A percentile compares a stretch with the other conserved stretches of the same genome.
phyloP scores from a whole-genome alignment of 2,888 invertebrate genomes.

The Rotaria socialis region DNA sequence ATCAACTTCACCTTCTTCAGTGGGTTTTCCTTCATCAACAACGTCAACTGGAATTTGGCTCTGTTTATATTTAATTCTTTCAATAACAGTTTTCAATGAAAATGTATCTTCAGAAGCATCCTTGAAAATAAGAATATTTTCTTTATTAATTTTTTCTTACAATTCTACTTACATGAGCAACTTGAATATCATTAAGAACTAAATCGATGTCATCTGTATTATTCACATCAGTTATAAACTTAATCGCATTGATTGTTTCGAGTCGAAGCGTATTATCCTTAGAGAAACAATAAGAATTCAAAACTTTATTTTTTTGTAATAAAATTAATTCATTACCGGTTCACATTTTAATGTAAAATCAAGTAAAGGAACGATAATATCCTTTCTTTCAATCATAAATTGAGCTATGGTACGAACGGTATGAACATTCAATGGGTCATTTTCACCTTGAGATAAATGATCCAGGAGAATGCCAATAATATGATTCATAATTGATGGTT shows the following conservation, averaged over 20 bases:
- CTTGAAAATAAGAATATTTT: background rate
- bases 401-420: constrained; percentile 8
- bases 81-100: constrained; percentile 12
- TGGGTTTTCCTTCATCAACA: background rate
- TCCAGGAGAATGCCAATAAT: background rate
- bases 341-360: background rate
- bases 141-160: too few relatives aligned
- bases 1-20: background rate
- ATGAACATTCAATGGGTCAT: background rate
- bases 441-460: background rate
- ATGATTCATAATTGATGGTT: background rate
- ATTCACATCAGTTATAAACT: constrained; percentile 30
- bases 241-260: background rate
- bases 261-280: background rate
- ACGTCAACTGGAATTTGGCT: background rate
- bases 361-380: background rate
- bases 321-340: background rate
- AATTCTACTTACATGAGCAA: background rate
- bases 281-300: too few relatives aligned
- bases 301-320: too few relatives aligned
- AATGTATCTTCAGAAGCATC: constrained; percentile 2
- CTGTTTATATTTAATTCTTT: background rate
- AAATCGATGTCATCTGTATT: background rate
- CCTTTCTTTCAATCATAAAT: constrained; percentile 28
- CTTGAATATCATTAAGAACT: background rate